A percentile compares a stretch with the other conserved stretches of the same genome.
Evolutionary conservation across 1,140 invertebrate species (phyloP).

Genomic region (Pseudomyrmex pallidus): DNA sequence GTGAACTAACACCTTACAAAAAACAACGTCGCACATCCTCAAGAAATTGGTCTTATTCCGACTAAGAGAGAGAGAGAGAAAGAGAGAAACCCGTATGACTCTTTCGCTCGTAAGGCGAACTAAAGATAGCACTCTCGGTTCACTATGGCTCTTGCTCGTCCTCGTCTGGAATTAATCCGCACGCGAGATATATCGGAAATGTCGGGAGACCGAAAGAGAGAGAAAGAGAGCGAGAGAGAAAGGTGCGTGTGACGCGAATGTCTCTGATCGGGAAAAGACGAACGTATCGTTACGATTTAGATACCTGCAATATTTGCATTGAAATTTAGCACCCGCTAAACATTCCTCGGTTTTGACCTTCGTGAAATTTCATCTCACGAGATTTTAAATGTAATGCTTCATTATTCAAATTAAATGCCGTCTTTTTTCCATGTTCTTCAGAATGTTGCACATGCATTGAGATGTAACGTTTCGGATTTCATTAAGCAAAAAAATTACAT

Average conservation of each 20-base stretch:
- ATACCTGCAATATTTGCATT: not conserved
- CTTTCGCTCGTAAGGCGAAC: constrained; percentile 52
- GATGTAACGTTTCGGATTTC: constrained; percentile 13
- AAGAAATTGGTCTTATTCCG: constrained; percentile 37
- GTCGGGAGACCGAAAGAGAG: constrained; percentile 48
- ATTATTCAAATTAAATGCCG: not conserved
- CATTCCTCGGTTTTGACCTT: not conserved
- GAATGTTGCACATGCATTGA: constrained; percentile 10
- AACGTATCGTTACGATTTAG: constrained; percentile 18
- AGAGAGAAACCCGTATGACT: constrained; percentile 16
- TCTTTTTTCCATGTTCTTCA: not conserved
- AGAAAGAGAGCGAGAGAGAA: constrained; percentile 5
- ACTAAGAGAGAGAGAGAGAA: not conserved
- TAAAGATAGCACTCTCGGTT: constrained; percentile 61
- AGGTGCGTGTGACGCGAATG: constrained; percentile 24
- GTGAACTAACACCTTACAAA: constrained; percentile 26
- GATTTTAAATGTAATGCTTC: not conserved
- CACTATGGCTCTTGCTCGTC: constrained; percentile 55
- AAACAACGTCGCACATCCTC: constrained; percentile 21
- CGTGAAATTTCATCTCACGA: not conserved
- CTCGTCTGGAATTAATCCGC: constrained; percentile 64
- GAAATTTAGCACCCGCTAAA: not conserved
- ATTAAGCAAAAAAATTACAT: not conserved
- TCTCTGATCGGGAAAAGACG: constrained; percentile 37
- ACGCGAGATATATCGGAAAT: constrained; percentile 61